These are phyloP conservation scores for Sipha maydis DNA, from an alignment of 2,888 invertebrate species.

Conservation along the genomic window DNA sequence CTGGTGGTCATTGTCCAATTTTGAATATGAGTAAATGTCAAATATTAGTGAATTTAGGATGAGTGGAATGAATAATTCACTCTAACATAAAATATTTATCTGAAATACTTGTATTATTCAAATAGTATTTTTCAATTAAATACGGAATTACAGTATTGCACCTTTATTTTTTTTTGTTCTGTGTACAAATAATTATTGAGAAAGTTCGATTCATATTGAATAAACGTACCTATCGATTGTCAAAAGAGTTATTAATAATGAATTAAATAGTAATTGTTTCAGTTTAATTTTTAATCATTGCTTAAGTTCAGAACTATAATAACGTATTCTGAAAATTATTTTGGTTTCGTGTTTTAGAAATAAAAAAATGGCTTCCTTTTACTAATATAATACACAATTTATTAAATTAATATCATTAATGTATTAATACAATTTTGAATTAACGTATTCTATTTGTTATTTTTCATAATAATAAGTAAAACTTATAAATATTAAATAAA, in stretches of 20 bases:
- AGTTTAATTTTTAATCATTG: too few species aligned
- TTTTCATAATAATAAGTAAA: neutral
- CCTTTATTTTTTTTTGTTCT: neutral
- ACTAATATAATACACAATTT: neutral
- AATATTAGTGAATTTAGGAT: neutral
- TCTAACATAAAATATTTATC: neutral
- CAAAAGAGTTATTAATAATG: too few species aligned
- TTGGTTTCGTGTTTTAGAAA: too few species aligned
- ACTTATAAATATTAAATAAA: neutral
- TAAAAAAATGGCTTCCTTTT: too few species aligned
- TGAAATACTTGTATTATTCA: neutral
- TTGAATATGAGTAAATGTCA: neutral
- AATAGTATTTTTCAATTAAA: neutral
- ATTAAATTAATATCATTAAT: neutral
- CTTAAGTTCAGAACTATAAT: too few species aligned
- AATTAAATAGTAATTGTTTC: too few species aligned
- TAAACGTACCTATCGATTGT: too few species aligned
- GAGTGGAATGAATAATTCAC: neutral
- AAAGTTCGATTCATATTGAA: neutral
- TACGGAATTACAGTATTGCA: neutral
- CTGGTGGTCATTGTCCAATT: neutral
- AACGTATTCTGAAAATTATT: too few species aligned
- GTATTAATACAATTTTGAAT: neutral
- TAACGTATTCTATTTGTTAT: neutral
- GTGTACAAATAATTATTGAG: neutral